phyloP scores from a whole-genome alignment of 2,797 vertebrate genomes.

The Falco columbarius region DNA sequence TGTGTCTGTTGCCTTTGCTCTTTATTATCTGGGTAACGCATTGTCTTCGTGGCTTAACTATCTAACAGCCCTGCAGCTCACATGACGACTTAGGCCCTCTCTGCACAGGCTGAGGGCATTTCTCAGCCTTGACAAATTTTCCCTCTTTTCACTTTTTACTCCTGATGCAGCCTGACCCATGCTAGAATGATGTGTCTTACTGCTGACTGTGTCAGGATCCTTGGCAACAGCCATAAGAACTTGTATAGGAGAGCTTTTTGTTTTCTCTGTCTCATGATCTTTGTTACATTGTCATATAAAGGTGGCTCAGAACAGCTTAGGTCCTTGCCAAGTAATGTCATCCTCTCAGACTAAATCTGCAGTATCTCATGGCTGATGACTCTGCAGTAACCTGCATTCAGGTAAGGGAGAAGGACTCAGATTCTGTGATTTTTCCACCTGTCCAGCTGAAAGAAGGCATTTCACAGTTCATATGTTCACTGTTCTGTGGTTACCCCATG shows the following conservation, averaged over 20 bases:
- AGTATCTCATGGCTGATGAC: background rate
- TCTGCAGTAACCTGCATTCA: background rate
- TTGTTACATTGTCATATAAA: background rate
- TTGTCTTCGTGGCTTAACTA: background rate
- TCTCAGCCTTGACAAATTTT: background rate
- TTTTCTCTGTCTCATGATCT: background rate
- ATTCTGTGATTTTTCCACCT: background rate
- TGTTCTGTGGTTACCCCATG: background rate
- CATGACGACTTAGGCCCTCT: background rate
- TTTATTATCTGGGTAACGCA: background rate
- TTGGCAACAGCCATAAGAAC: background rate
- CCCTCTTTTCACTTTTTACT: no score
- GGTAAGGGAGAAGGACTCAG: background rate
- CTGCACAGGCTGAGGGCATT: background rate
- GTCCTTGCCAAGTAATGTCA: background rate
- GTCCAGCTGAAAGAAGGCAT: background rate
- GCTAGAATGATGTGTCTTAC: background rate
- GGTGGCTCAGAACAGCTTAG: background rate
- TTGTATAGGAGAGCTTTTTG: background rate
- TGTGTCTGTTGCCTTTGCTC: background rate
- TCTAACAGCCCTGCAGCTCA: background rate
- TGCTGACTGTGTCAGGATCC: background rate
- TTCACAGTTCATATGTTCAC: background rate
- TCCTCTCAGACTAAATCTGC: background rate
- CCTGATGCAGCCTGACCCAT: background rate